Percentiles rank a stretch among this genome's conserved stretches.
phyloP scores from a whole-genome alignment of 2,888 invertebrate species.

The Cheilosia pagana region DNA sequence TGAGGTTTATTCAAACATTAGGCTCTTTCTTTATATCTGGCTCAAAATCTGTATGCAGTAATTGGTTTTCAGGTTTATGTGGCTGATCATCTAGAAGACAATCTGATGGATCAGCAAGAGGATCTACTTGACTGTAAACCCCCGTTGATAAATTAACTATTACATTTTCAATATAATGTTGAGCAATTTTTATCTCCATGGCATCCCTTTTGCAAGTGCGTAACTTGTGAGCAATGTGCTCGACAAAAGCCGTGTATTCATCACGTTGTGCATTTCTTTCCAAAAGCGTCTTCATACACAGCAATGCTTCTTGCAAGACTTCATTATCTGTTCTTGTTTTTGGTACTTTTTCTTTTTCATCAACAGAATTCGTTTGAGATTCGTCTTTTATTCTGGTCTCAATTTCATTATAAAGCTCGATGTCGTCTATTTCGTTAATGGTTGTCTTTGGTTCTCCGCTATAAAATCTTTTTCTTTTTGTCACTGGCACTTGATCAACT shows the following conservation, averaged over 20 bases:
- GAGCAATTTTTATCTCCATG: constrained; percentile 36
- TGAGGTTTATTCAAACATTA: too few relatives aligned
- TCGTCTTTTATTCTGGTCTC: not conserved
- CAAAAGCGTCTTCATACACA: constrained; percentile 35
- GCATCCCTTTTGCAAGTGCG: constrained; percentile 15
- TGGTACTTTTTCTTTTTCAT: not conserved
- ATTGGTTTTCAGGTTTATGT: not conserved
- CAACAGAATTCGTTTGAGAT: not conserved
- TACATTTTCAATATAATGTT: constrained; percentile 47
- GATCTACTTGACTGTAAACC: constrained; percentile 1
- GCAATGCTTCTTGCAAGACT: not conserved
- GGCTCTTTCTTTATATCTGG: too few relatives aligned
- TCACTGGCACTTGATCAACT: too few relatives aligned
- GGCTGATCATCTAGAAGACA: not conserved
- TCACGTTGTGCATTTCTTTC: constrained; percentile 34
- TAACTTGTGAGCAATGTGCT: constrained; percentile 41
- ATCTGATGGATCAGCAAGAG: not conserved
- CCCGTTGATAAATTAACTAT: constrained; percentile 41
- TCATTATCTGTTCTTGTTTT: not conserved
- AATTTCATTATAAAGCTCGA: too few relatives aligned
- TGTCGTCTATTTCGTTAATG: too few relatives aligned
- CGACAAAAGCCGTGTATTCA: constrained; percentile 35
- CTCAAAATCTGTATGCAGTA: too few relatives aligned
- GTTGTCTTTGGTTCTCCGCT: too few relatives aligned
- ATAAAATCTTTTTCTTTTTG: too few relatives aligned